Percentiles rank a stretch among this genome's conserved stretches.
Conservation (phyloP, 2,113 vertebrate species). For the Phoenicopterus ruber region DNA sequence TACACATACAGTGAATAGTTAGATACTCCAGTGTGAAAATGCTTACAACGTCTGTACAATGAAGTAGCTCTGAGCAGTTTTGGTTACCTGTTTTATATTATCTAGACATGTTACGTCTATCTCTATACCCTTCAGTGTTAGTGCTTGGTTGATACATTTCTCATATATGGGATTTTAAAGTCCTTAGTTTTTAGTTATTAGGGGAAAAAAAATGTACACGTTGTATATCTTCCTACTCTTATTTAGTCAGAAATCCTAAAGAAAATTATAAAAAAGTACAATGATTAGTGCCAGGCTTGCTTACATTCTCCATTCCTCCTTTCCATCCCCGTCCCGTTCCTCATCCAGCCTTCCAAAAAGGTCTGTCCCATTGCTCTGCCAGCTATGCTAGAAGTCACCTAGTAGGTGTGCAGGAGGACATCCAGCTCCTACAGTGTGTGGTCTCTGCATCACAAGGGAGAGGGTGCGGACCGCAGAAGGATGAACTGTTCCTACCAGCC, state of each 20-base stretch:
- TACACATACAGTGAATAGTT: neutral
- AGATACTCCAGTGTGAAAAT: neutral
- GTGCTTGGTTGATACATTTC: neutral
- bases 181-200: neutral
- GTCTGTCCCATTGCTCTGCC: neutral
- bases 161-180: neutral
- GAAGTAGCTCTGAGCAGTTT: neutral
- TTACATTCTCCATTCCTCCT: neutral
- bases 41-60: neutral
- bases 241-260: neutral
- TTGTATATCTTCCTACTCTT: neutral
- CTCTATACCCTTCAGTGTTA: neutral
- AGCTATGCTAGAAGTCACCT: neutral
- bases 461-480: neutral
- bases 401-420: fast-evolving
- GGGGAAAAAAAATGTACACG: neutral
- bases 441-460: neutral
- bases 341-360: neutral
- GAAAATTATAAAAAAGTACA: neutral
- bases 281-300: neutral
- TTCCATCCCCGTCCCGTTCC: neutral
- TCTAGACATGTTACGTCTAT: neutral
- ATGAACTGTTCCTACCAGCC: neutral
- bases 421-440: neutral
- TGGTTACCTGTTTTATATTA: neutral